Evolutionary conservation across 2,888 invertebrate species (phyloP).

Genomic region (Entomobrya proxima): DNA sequence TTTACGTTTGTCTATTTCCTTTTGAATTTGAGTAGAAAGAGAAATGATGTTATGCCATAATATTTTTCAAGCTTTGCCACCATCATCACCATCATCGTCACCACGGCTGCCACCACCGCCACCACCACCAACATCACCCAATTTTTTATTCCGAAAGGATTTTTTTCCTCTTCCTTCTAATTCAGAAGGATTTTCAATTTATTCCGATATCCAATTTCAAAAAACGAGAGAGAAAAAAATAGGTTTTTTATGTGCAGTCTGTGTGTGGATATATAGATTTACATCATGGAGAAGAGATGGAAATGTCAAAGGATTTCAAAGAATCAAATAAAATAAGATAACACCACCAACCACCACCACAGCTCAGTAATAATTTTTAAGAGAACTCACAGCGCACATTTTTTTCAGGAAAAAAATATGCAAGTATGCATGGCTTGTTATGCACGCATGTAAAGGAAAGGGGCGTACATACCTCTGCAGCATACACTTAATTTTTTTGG

Average conservation of each 20-base stretch:
- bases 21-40: background rate
- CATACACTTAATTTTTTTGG: no score
- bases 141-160: constrained; percentile 41
- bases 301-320: constrained; percentile 29
- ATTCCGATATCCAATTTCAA: constrained; percentile 57
- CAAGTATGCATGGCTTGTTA: background rate
- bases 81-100: constrained; percentile 22
- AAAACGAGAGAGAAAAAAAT: background rate
- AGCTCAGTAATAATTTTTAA: background rate
- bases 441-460: no score
- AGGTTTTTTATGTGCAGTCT: background rate
- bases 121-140: background rate
- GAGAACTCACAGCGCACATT: no score
- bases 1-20: background rate
- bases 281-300: background rate
- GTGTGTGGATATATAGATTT: background rate
- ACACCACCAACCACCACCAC: background rate
- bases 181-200: constrained; percentile 48
- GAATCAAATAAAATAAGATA: constrained; percentile 11
- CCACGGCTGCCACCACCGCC: background rate
- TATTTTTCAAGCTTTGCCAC: constrained; percentile 37
- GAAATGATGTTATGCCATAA: constrained; percentile 37
- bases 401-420: background rate
- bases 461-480: no score
- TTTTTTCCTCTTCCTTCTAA: no score